These are phyloP conservation scores for Drosophila elegans DNA, from an alignment of 1,140 invertebrate genomes.

Conservation along the genomic window DNA sequence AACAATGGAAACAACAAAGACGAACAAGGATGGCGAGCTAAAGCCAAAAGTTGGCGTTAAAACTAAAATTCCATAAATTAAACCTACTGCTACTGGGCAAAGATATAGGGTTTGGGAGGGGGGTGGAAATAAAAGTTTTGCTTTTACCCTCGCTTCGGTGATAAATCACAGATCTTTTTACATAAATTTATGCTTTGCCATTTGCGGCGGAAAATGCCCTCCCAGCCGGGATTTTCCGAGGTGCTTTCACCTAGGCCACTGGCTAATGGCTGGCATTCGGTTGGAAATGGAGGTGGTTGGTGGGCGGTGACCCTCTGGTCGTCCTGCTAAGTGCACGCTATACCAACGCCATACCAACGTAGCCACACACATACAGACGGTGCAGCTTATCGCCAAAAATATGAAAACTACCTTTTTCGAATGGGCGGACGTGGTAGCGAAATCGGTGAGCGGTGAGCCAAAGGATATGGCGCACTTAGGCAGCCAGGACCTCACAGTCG, in stretches of 20 bases:
- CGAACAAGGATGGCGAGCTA: slow-evolving; percentile 48
- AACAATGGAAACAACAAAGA: slow-evolving; percentile 47
- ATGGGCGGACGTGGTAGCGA: slow-evolving; percentile 44
- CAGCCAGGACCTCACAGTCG: slow-evolving; percentile 37
- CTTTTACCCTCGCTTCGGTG: slow-evolving; percentile 42
- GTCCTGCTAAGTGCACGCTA: slow-evolving; percentile 63
- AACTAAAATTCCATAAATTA: slow-evolving; percentile 83
- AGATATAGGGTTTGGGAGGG: slow-evolving; percentile 23
- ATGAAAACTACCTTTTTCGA: slow-evolving; percentile 75
- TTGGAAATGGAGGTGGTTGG: neutral
- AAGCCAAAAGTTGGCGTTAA: slow-evolving; percentile 71
- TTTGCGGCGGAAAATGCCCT: slow-evolving; percentile 63
- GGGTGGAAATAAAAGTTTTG: slow-evolving; percentile 76
- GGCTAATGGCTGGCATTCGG: slow-evolving; percentile 34
- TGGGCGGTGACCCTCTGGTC: slow-evolving; percentile 32
- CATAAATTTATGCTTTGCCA: slow-evolving; percentile 83
- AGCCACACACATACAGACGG: neutral
- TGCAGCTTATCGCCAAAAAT: slow-evolving; percentile 77
- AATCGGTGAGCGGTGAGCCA: slow-evolving; percentile 10
- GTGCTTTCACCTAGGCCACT: slow-evolving; percentile 35
- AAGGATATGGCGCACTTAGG: slow-evolving; percentile 68
- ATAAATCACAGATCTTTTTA: slow-evolving; percentile 83
- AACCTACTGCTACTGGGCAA: slow-evolving; percentile 45
- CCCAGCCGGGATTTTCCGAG: slow-evolving; percentile 6
- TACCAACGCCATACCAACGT: neutral